Conservation (phyloP, 2,888 invertebrate species). For the Darwinula stevensoni region DNA sequence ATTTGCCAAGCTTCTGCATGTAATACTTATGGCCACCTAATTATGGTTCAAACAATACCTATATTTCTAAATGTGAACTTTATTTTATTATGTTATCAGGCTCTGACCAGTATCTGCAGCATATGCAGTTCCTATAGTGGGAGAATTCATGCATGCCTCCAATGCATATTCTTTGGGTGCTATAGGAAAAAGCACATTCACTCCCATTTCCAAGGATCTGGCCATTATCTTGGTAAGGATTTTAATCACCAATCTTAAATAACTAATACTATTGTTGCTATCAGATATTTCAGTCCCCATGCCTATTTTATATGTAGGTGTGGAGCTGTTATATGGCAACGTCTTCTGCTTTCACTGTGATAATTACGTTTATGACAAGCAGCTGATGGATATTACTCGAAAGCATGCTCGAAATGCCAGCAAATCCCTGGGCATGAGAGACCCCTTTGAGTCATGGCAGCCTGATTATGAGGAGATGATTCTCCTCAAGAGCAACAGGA, state of each 20-base stretch:
- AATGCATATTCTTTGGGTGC: constrained; percentile 82
- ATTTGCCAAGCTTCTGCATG: too few species aligned
- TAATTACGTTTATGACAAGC: constrained; percentile 68
- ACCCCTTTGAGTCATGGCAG: constrained; percentile 39
- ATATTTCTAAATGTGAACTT: too few species aligned
- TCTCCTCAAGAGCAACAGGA: constrained; percentile 38
- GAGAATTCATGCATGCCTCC: constrained; percentile 27
- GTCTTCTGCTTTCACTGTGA: constrained; percentile 64
- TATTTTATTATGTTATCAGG: too few species aligned
- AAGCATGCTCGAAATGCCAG: constrained; percentile 12
- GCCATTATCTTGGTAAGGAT: constrained; percentile 36
- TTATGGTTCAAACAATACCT: too few species aligned
- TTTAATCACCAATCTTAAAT: too few species aligned
- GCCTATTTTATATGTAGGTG: constrained; percentile 21
- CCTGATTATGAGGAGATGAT: constrained; percentile 45
- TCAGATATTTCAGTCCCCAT: constrained; percentile 4
- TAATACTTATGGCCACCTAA: too few species aligned
- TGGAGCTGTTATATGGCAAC: constrained; percentile 65
- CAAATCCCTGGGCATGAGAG: constrained; percentile 14
- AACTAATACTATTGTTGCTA: constrained; percentile 4
- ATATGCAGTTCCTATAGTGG: constrained; percentile 45
- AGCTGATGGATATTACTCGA: constrained; percentile 21
- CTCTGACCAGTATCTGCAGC: constrained; percentile 50
- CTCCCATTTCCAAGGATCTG: constrained; percentile 47
- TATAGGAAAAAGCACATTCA: constrained; percentile 51